phyloP scores from a whole-genome alignment of 2,113 vertebrate genomes.

The Podarcis raffonei region DNA sequence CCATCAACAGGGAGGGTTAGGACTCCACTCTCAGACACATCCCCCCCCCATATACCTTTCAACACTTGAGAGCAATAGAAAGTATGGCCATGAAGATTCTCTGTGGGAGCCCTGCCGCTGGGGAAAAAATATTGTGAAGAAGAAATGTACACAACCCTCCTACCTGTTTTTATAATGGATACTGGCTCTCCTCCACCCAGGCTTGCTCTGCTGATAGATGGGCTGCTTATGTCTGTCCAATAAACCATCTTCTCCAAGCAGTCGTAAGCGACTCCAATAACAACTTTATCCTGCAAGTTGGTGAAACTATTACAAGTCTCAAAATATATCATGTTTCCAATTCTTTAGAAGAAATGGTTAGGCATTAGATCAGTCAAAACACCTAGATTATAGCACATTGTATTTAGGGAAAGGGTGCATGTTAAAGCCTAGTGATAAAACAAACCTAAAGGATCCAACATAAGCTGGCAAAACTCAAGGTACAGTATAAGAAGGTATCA shows the following conservation, averaged over 20 bases:
- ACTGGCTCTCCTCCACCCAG: conserved; percentile 85
- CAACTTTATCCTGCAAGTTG: conserved; percentile 84
- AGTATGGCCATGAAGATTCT: neutral
- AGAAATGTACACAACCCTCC: neutral
- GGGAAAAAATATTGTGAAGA: neutral
- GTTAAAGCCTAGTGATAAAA: neutral
- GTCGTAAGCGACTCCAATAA: conserved; percentile 91
- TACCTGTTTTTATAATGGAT: conserved; percentile 85
- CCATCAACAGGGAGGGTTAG: too few relatives aligned
- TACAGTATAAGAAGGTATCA: neutral
- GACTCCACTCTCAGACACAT: too few relatives aligned
- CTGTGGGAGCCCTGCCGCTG: neutral
- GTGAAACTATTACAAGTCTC: conserved; percentile 49
- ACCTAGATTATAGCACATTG: neutral
- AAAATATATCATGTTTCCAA: neutral
- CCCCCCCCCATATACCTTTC: neutral
- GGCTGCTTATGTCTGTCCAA: conserved; percentile 92
- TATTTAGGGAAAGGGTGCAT: neutral
- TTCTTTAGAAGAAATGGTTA: conserved; percentile 10
- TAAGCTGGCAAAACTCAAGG: neutral
- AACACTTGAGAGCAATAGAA: neutral
- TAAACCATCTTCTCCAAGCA: conserved; percentile 92
- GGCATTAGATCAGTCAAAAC: neutral
- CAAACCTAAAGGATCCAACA: rapidly evolving
- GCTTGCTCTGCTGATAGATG: conserved; percentile 88